Base-by-base conservation (phyloP, 1,140 invertebrate genomes). In the Pseudomyrmex cubaensis region DNA sequence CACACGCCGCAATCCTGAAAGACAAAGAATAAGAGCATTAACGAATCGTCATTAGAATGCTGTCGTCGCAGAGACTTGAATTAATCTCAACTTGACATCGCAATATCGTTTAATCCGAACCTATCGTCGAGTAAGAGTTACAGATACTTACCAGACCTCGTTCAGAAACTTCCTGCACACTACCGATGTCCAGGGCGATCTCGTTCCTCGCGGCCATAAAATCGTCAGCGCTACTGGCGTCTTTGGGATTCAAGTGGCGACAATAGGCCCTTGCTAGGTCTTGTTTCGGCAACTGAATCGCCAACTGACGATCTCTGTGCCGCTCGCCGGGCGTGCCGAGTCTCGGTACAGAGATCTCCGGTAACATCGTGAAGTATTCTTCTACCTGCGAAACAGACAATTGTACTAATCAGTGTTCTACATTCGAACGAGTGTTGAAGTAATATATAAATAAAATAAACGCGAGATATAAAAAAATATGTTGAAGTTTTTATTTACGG, bases 121-220 rank as follows among this genome's bases (percentile, higher is more conserved):
- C 10, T 9, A 62, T 35, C 35, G 12, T 1, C 13, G 2, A 25
- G 25, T 17, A n/a, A 46, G 35, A 78, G 50, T 2, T 44, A 5
- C 15, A n/a, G n/a, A n/a, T n/a, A 94, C 95, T 93, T 91, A 96
- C 95, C 80, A 93, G 87, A 35, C 91, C 89, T 86, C 92, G 90
- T 78, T 94, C 94, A 73, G 92, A 80, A 59, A 95, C 91, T 87
- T 96, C 95, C 88, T 95, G 95, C 2, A 96, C 96, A 89, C 95
- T 96, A 93, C 98, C 99, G 90, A 99, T 98, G 93, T 99, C 99
- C 86, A 99, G 95, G 15, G 98, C 98, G 86, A 99, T 97, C 95
- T 99, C 98, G 93, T 99, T 99, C 59, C 98, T 95, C 50, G 97
- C 97, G 25, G 97, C 96, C 84, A 99, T 97, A 93, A 99, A 99